Base-by-base conservation (phyloP, 2,888 invertebrate species). In the Chelonus formosanus region DNA sequence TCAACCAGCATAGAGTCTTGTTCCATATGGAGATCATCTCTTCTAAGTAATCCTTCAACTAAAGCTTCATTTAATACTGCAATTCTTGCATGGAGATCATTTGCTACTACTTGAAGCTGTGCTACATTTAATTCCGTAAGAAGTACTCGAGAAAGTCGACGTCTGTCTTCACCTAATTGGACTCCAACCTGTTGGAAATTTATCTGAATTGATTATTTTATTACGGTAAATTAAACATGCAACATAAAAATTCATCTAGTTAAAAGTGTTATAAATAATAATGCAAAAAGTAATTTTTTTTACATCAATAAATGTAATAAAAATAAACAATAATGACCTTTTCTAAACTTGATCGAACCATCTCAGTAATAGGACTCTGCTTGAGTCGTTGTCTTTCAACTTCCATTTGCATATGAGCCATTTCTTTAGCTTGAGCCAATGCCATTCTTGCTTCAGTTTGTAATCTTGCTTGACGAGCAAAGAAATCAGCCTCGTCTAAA, bases 1-100 rank as follows among this genome's bases (percentile, higher is more conserved):
- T 98, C 97, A 45, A 97, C 96, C 73, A 97, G 89, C 93, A 97
- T 96, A 48, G 97, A 96, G 85, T 98, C 98, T 85, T 98, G 97
- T 72, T 95, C 94, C 96, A 98, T 97, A 85, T 97, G 97, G 57
- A 97, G 87, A 84, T 97, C 97, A 85, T 98, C 98, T 72, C 97
- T 88, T 78, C 94, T 93, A 89, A 97, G 91, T 76, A 98, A 86
- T 83, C 94, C 89, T 83, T 92, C 91, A 65, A 98, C 97, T 74
- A 98, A 87, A 65, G 91, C 90, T 83, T 96, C 95, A 86, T 98
- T 98, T 73, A 97, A 87, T 57, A 89, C 91, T 87, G 97, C 96
- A 80, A 97, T 97, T 87, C 96, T 94, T 65, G 94, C 92, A 85
- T 96, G 96, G 68, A 97, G 87, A 86, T 96, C 96, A 84, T 97